Conservation (phyloP, 2,888 invertebrate genomes). For the Ichneumoninae sp. region DNA sequence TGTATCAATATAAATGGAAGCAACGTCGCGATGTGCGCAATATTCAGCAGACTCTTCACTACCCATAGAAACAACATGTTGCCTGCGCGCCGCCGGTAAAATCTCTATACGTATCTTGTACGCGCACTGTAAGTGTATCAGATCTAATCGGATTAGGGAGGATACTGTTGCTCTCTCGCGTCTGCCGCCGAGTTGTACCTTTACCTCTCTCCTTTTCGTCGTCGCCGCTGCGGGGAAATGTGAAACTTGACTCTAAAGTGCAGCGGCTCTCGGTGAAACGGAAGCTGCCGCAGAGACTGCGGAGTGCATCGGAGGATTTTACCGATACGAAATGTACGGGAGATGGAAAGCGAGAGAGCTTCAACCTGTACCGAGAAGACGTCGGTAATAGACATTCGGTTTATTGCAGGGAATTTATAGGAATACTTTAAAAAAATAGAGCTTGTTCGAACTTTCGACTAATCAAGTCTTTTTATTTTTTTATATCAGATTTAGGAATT, state of each 20-base stretch:
- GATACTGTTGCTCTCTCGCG: background rate
- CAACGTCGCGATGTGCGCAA: conserved; percentile 7
- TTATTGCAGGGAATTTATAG: background rate
- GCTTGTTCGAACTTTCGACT: background rate
- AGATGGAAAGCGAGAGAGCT: background rate
- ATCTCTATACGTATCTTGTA: background rate
- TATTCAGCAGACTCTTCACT: background rate
- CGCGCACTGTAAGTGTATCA: conserved; percentile 8
- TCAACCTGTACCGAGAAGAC: background rate
- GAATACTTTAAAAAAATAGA: background rate
- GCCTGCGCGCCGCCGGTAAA: conserved; percentile 2
- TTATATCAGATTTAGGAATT: background rate
- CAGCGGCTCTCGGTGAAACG: conserved; percentile 17
- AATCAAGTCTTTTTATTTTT: background rate
- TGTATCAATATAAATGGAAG: background rate
- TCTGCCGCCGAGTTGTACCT: background rate
- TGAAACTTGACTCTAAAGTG: conserved; percentile 44
- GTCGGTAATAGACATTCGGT: background rate
- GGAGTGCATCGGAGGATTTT: conserved; percentile 17
- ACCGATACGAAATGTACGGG: conserved; percentile 16
- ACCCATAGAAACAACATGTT: conserved; percentile 15
- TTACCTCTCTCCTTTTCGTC: background rate
- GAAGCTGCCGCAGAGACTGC: conserved; percentile 11
- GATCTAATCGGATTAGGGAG: conserved; percentile 36
- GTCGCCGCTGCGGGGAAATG: conserved; percentile 24